Percentiles rank a stretch among this genome's conserved stretches.
Conservation (phyloP, 2,113 vertebrate species). For the Pithys albifrons region DNA sequence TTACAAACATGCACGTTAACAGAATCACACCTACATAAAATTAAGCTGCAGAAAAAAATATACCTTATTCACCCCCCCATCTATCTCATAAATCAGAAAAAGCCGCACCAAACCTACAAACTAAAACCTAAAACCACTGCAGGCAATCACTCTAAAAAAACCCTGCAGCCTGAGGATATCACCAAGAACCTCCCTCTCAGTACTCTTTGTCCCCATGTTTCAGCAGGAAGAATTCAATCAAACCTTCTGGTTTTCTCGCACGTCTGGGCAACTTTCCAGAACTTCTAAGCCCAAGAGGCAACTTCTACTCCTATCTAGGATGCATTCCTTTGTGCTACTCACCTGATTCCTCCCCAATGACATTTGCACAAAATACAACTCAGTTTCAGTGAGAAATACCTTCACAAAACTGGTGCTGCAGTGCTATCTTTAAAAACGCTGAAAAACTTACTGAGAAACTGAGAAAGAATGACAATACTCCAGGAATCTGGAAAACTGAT, state of each 20-base stretch:
- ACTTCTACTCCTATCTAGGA: not conserved
- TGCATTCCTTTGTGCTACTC: not conserved
- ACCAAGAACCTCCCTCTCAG: not conserved
- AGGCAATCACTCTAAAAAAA: not conserved
- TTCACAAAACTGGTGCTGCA: not conserved
- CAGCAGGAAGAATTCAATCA: not conserved
- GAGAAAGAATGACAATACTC: not conserved
- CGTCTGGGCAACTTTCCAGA: conserved; percentile 18
- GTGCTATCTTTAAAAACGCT: not conserved
- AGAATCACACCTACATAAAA: not conserved
- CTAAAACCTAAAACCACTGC: not conserved
- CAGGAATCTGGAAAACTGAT: not conserved
- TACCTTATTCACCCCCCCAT: not conserved
- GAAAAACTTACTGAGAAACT: not conserved
- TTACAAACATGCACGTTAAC: not conserved
- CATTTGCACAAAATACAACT: not conserved
- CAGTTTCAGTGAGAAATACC: not conserved
- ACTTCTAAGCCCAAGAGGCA: not conserved
- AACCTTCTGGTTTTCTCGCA: not conserved
- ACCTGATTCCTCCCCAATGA: not conserved
- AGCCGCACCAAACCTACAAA: rapidly evolving
- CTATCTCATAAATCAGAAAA: not conserved
- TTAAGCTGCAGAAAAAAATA: not conserved
- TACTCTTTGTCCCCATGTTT: not conserved
- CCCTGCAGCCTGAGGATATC: not conserved